Conservation (phyloP, 2,113 vertebrate genomes). For the Hepsetus odoe region DNA sequence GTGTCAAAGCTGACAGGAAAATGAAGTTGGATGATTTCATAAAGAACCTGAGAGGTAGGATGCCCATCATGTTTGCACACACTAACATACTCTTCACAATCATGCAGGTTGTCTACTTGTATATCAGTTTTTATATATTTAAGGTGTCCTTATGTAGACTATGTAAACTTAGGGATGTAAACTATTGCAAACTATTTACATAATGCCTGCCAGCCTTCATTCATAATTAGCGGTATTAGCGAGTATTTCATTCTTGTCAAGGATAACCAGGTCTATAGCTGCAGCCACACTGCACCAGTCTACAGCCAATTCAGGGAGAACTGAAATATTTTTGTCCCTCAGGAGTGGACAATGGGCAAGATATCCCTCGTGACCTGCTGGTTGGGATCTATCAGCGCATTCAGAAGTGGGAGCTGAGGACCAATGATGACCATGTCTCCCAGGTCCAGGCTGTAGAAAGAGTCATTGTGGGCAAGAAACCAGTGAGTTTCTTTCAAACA, state of each 20-base stretch:
- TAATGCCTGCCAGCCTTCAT: neutral
- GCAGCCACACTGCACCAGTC: neutral
- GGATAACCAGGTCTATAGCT: neutral
- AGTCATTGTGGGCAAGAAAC: constrained; percentile 97
- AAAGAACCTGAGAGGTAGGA: constrained; percentile 90
- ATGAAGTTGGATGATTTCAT: constrained; percentile 98
- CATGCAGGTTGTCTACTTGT: neutral
- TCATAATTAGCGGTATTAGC: neutral
- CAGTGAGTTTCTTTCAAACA: constrained; percentile 78
- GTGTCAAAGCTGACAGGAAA: constrained; percentile 93
- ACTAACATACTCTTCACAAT: neutral
- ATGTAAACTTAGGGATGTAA: neutral
- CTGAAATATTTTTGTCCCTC: neutral
- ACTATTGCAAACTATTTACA: neutral
- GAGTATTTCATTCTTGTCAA: neutral
- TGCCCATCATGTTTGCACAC: constrained; percentile 19
- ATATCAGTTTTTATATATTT: neutral
- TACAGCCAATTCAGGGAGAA: neutral
- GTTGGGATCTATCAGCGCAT: constrained; percentile 95
- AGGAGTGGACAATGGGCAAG: constrained; percentile 97
- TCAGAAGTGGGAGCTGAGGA: constrained; percentile 92
- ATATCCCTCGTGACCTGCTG: constrained; percentile 92
- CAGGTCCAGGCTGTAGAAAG: constrained; percentile 95
- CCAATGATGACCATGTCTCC: constrained; percentile 96
- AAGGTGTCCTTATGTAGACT: neutral